Evolutionary conservation across 2,888 invertebrate genomes (phyloP), one percentile per base, ranked within the genome.

Genomic region (Stegana nigrithorax): DNA sequence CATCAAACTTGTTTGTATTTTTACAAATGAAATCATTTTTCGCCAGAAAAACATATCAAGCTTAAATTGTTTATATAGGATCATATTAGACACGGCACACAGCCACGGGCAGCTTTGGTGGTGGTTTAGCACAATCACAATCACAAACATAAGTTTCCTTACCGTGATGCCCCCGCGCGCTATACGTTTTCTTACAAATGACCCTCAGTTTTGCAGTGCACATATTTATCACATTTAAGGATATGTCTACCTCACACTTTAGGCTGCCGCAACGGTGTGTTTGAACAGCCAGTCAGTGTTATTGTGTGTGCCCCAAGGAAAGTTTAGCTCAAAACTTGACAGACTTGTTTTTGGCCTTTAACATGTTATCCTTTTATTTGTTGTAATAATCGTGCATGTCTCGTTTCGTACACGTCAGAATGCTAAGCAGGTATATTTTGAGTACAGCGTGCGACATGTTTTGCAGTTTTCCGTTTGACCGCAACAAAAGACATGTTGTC

Each of bases 401-500:
- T 39, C 12, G n/a, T n/a, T 17, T 6, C 6, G 29, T 10, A 29
- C 29, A 29, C 6, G 29, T 29, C 6, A 7, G 29, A n/a, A n/a
- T n/a, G n/a, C n/a, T n/a, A n/a, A n/a, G n/a, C n/a, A n/a, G n/a
- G n/a, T n/a, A n/a, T n/a, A n/a, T n/a, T n/a, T n/a, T n/a, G n/a
- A n/a, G n/a, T n/a, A n/a, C n/a, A 29, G 21, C 7, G 21, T n/a
- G 73, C 75, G 80, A 81, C 80, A 78, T 81, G 80, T 81, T 80
- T 80, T 75, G 75, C 81, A 77, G 80, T 80, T 80, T 80, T 80
- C 81, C 80, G 81, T 81, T 81, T 82, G 82, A 82, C 82, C 82
- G 82, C 82, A 82, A 81, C 82, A 82, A 82, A 82, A 82, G 82
- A 81, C 82, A 81, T 80, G 79, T 80, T 81, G 82, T 81, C 81